Percentiles rank a stretch among this genome's conserved stretches.
Evolutionary conservation across 2,113 vertebrate genomes (phyloP).

Genomic region (Pantherophis guttatus): DNA sequence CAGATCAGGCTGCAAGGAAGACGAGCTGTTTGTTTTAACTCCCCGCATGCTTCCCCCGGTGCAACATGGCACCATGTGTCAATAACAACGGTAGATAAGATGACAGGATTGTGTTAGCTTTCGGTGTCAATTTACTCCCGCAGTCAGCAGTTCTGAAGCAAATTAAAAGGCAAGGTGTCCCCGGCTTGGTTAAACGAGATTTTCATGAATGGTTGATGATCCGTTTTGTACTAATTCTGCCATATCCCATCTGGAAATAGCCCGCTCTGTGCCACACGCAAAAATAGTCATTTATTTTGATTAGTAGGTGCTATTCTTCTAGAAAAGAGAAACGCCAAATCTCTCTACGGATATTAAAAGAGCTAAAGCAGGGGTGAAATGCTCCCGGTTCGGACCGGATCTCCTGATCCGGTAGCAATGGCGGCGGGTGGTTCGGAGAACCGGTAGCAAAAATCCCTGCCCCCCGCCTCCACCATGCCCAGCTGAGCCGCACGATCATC

Average conservation of each 20-base stretch:
- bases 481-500: no score
- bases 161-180: not conserved
- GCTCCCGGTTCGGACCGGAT: no score
- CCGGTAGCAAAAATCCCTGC: no score
- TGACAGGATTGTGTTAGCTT: not conserved
- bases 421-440: no score
- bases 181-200: not conserved
- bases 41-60: not conserved
- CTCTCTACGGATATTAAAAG: not conserved
- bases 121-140: conserved; percentile 9
- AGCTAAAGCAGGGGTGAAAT: not conserved
- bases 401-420: no score
- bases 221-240: not conserved
- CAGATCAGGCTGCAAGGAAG: not conserved
- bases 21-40: not conserved
- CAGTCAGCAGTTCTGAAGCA: not conserved
- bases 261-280: not conserved
- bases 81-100: conserved; percentile 18
- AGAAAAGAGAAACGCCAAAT: not conserved
- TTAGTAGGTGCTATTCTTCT: not conserved
- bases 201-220: not conserved
- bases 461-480: no score
- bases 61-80: conserved; percentile 7
- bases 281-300: not conserved
- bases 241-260: not conserved